These are phyloP conservation scores for Chiropotes sagulatus DNA, from an alignment of 2,797 vertebrate species.

Conservation along the genomic window DNA sequence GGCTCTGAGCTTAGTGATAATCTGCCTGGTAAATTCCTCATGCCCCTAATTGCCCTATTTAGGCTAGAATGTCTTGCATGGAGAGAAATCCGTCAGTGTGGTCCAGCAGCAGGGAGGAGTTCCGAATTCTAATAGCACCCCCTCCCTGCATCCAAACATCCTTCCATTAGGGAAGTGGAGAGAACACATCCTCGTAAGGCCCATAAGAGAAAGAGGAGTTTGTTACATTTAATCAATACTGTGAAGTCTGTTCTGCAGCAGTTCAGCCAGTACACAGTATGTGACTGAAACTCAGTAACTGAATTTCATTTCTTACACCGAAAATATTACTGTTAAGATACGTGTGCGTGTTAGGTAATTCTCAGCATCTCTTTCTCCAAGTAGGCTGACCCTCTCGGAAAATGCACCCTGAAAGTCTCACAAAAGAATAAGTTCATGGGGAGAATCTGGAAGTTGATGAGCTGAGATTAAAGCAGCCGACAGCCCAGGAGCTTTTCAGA, in stretches of 20 bases:
- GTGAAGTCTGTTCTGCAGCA: conserved; percentile 70
- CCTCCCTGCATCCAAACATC: background rate
- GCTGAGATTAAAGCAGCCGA: background rate
- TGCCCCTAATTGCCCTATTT: conserved; percentile 53
- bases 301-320: conserved; percentile 58
- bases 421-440: background rate
- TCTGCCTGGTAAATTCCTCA: conserved; percentile 59
- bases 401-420: conserved; percentile 64
- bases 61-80: background rate
- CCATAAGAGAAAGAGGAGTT: conserved; percentile 27
- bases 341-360: conserved; percentile 58
- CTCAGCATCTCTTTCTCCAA: conserved; percentile 64
- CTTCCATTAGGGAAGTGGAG: conserved; percentile 34
- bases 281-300: background rate
- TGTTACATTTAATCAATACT: background rate
- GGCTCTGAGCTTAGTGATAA: background rate
- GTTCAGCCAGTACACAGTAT: conserved; percentile 69
- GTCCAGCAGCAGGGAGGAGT: background rate
- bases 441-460: background rate
- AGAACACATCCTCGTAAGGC: background rate
- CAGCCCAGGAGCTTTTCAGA: background rate
- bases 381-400: conserved; percentile 70
- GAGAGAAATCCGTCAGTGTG: background rate
- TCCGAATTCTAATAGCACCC: conserved; percentile 29
- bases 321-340: conserved; percentile 70